A percentile compares a stretch with the other conserved stretches of the same genome.
phyloP scores from a whole-genome alignment of 2,797 vertebrate species.

The Gymnocypris eckloni region DNA sequence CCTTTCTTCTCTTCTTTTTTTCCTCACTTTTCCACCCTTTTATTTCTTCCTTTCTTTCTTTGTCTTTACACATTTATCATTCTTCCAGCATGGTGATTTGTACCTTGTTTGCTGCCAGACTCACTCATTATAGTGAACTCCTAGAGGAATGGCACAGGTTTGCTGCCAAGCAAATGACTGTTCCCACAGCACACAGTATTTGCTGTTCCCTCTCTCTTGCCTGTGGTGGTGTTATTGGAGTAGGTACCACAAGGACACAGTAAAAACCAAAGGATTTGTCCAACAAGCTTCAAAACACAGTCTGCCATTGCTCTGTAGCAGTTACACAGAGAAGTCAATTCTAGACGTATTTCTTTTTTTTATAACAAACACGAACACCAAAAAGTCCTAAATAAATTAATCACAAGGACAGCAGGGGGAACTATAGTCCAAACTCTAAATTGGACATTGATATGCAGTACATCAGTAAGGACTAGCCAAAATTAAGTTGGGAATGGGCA shows the following conservation, averaged over 20 bases:
- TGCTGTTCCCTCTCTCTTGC: slow-evolving; percentile 58
- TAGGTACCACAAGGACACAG: slow-evolving; percentile 62
- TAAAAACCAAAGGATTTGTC: slow-evolving; percentile 62
- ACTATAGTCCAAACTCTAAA: slow-evolving; percentile 28
- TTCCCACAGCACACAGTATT: slow-evolving; percentile 56
- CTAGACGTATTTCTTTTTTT: slow-evolving; percentile 1
- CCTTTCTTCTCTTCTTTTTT: background rate
- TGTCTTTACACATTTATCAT: slow-evolving; percentile 21
- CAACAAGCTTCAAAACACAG: slow-evolving; percentile 61
- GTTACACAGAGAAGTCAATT: slow-evolving; percentile 39
- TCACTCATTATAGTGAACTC: slow-evolving; percentile 51
- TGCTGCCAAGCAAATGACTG: slow-evolving; percentile 62
- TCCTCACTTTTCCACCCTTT: no score
- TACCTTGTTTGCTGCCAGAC: slow-evolving; percentile 53
- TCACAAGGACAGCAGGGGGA: slow-evolving; percentile 23
- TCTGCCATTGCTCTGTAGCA: slow-evolving; percentile 40
- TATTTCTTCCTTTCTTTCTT: background rate
- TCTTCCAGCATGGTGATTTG: slow-evolving; percentile 45
- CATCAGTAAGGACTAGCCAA: slow-evolving; percentile 6
- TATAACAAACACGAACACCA: slow-evolving; percentile 40
- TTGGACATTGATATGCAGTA: background rate
- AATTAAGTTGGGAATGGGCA: background rate
- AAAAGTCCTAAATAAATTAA: slow-evolving; percentile 11
- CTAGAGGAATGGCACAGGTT: slow-evolving; percentile 51
- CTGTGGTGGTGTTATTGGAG: slow-evolving; percentile 61